Conservation (phyloP, 1,140 invertebrate genomes). For the Lasaia peninsularis region DNA sequence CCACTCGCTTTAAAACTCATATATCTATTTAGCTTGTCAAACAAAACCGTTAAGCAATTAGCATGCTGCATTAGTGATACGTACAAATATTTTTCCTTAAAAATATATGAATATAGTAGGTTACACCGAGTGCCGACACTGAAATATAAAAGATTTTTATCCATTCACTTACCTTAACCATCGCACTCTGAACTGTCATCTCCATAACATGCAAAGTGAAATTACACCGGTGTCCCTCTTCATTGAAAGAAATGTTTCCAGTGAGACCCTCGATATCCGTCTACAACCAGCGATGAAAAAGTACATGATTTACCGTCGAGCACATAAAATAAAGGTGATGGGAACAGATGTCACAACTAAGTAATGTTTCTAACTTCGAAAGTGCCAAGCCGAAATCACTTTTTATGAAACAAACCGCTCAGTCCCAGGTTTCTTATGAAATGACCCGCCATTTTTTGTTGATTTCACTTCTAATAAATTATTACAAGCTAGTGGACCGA, state of each 20-base stretch:
- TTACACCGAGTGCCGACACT: no score
- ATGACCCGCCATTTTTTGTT: constrained; percentile 5
- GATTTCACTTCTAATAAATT: not conserved
- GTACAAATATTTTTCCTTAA: no score
- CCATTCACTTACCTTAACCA: constrained; percentile 83
- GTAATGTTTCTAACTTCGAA: constrained; percentile 31
- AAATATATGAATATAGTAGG: no score
- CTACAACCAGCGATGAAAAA: constrained; percentile 37
- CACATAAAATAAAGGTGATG: constrained; percentile 35
- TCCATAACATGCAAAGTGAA: constrained; percentile 96
- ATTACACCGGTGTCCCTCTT: constrained; percentile 91
- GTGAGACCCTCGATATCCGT: constrained; percentile 93
- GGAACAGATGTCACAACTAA: constrained; percentile 38
- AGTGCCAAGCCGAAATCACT: constrained; percentile 28
- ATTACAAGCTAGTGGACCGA: not conserved
- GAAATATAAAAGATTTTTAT: no score
- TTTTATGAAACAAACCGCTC: constrained; percentile 24
- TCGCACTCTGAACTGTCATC: constrained; percentile 94
- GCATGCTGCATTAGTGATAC: no score
- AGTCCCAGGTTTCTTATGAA: constrained; percentile 26
- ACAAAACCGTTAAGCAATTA: no score
- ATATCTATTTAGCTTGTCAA: no score
- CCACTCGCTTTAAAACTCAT: no score
- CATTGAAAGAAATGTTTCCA: constrained; percentile 93
- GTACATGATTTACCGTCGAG: constrained; percentile 28